Percentiles rank a stretch among this genome's conserved stretches.
phyloP scores from a whole-genome alignment of 2,113 vertebrate species.

The Cisticola juncidis region DNA sequence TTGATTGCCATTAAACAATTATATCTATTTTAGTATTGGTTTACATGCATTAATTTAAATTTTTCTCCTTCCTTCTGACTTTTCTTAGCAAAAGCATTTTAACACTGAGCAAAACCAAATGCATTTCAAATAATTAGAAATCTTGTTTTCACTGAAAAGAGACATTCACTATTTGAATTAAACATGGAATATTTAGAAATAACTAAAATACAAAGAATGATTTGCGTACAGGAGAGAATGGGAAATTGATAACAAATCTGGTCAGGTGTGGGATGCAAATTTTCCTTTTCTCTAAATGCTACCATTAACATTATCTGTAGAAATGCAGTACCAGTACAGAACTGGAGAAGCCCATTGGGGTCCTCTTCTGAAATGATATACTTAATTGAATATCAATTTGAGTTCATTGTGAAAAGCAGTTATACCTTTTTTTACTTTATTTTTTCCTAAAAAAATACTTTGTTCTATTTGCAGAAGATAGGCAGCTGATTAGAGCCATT shows the following conservation, averaged over 20 bases:
- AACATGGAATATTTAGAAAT: neutral
- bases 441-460: neutral
- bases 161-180: neutral
- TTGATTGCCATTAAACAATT: neutral
- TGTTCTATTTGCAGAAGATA: neutral
- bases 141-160: neutral
- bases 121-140: neutral
- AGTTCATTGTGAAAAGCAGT: neutral
- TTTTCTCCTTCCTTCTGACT: neutral
- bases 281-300: neutral
- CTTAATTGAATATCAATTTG: neutral
- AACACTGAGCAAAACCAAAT: neutral
- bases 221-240: neutral
- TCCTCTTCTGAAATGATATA: neutral
- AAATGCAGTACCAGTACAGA: neutral
- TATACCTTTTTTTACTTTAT: neutral
- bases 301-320: neutral
- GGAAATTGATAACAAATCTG: neutral
- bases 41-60: neutral
- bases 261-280: neutral
- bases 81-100: neutral
- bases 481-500: neutral
- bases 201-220: neutral
- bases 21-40: neutral
- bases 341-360: neutral